Base-by-base conservation (phyloP, 2,888 invertebrate genomes). In the Stictocephala bisonia region DNA sequence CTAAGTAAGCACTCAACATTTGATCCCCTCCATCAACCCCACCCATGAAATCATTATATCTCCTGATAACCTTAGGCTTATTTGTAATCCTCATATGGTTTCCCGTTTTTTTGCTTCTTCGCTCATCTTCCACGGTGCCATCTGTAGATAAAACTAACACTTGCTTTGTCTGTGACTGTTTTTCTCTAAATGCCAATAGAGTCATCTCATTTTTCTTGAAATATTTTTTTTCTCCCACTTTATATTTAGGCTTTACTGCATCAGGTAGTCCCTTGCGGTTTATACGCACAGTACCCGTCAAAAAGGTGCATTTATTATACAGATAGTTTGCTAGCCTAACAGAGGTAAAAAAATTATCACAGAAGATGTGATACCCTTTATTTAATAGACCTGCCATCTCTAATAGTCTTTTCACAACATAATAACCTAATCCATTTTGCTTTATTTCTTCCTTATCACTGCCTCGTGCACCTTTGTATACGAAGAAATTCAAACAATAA, bases 401-500 rank as follows among this genome's bases (percentile, higher is more conserved):
- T 48, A 44, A 44, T 24, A 67, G 24, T 44, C 22, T 67, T 48
- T 48, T 24, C 13, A 67, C 26, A 26, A 41, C 67, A 41, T 41
- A 9, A 26, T 26, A 48, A n/a, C 44, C 22, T 15, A 67, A 27
- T 22, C 67, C 67, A 48, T 67, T 20, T 48, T 67, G 24, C 27
- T 26, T 44, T 24, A 67, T 41, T 44, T 6, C 18, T 7, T n/a
- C n/a, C n/a, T 24, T 44, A 27, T 41, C 44, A 24, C n/a, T 24
- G 2, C 24, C 15, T 9, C 48, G 44, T 11, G 67, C 24, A 27
- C 67, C 44, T 67, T 48, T 67, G 26, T 67, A 67, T 26, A 67
- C 67, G 27, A 20, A 67, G 48, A 67, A 67, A 67, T n/a, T 44
- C 13, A 44, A 18, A 26, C 44, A 67, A 24, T 67, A 67, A 24